phyloP scores from a whole-genome alignment of 2,113 vertebrate genomes.

The Cranoglanis bouderius region DNA sequence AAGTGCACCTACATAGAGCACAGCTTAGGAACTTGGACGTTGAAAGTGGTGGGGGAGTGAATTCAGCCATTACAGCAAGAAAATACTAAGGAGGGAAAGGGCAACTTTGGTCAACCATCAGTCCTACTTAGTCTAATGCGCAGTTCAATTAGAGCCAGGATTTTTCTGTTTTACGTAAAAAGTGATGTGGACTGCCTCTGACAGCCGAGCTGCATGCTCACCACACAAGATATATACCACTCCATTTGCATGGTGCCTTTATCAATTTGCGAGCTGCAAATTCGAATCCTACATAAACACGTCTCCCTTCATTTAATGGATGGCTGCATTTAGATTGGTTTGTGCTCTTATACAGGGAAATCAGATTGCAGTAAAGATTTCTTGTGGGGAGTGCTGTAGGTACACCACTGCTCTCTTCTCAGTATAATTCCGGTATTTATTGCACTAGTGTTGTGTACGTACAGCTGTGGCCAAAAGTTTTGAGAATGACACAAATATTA shows the following conservation, averaged over 20 bases:
- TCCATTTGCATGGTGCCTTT: slow-evolving; percentile 24
- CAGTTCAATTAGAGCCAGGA: slow-evolving; percentile 38
- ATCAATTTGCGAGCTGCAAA: background rate
- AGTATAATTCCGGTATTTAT: background rate
- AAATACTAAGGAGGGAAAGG: background rate
- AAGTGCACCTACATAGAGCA: background rate
- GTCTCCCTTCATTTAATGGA: slow-evolving; percentile 26
- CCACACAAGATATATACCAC: slow-evolving; percentile 10
- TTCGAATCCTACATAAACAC: slow-evolving; percentile 11
- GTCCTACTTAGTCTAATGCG: slow-evolving; percentile 42
- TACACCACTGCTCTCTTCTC: background rate
- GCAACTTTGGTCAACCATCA: slow-evolving; percentile 25
- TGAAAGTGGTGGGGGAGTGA: background rate
- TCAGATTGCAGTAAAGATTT: slow-evolving; percentile 8
- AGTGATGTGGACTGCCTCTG: slow-evolving; percentile 26
- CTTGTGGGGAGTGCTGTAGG: background rate
- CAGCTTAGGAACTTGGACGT: background rate
- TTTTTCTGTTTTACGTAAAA: slow-evolving; percentile 29
- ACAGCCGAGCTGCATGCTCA: slow-evolving; percentile 3
- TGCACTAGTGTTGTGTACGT: background rate
- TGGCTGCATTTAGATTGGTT: slow-evolving; percentile 14
- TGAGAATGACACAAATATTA: too few relatives aligned
- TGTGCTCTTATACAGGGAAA: background rate
- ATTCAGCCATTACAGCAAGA: slow-evolving; percentile 3
- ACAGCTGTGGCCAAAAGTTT: too few relatives aligned